A percentile compares a stretch with the other conserved stretches of the same genome.
Conservation (phyloP, 2,113 vertebrate genomes). For the human region DNA sequence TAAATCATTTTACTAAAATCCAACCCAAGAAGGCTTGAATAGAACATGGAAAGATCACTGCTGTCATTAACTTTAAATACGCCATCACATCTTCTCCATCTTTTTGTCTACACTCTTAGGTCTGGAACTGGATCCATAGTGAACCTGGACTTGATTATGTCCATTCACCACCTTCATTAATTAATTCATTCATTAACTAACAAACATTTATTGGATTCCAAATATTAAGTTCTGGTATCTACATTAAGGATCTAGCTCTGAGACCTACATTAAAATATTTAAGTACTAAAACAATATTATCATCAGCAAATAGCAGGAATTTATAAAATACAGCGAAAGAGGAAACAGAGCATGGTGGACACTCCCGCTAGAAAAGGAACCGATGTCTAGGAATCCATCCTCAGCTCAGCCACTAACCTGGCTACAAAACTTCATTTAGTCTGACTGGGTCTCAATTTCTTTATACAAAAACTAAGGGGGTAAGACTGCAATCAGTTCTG, state of each 20-base stretch:
- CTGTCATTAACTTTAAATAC: not conserved
- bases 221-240: not conserved
- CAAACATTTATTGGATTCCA: not conserved
- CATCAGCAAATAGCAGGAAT: not conserved
- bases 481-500: not conserved
- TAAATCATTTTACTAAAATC: slow-evolving; percentile 1
- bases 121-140: not conserved
- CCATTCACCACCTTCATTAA: not conserved
- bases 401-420: not conserved
- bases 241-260: slow-evolving; percentile 10
- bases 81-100: not conserved
- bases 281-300: slow-evolving; percentile 19
- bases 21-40: not conserved
- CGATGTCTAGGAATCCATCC: not conserved
- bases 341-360: not conserved
- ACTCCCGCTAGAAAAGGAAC: not conserved
- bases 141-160: not conserved
- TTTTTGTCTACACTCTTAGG: not conserved
- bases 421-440: not conserved
- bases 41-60: not conserved
- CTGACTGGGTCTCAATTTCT: not conserved
- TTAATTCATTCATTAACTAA: slow-evolving; percentile 39
- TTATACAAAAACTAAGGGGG: not conserved
- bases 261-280: not conserved
- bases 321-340: not conserved